Base-by-base conservation (phyloP, 2,888 invertebrate genomes). In the Peribatodes rhomboidaria region DNA sequence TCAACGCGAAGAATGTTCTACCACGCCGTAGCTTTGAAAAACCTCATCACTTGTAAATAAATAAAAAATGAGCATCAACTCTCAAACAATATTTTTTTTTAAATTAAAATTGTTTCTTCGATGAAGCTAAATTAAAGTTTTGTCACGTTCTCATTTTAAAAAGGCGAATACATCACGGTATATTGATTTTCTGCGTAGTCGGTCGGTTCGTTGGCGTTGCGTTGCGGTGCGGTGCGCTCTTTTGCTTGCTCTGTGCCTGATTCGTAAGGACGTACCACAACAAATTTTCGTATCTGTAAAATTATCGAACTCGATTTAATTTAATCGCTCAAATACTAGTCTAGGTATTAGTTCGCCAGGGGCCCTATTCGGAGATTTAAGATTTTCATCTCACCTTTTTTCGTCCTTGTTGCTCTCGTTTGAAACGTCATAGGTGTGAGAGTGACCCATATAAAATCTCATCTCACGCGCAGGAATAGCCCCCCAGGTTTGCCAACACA, bases 131-230 rank as follows among this genome's bases (percentile, higher is more conserved):
- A 88, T 81, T 85, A 89, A 88, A 88, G 86, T 90, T 91, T 92
- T 90, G 90, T 92, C 90, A 92, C 86, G 88, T 92, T 92, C 92
- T 92, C 92, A 92, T 93, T 93, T 92, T 92, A 92, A 92, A 93
- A 90, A 91, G 87, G 84, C 85, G 85, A 89, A 88, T 88, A 88
- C 87, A 90, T 88, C 88, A 89, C 87, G 87, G 87, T 84, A 81
- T 92, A 93, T 92, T 92, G 92, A 93, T 92, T 93, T 92, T 91
- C 88, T 86, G 87, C 84, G 85, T 82, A 84, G 73, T 68, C 79
- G 76, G 79, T 79, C 83, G 82, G 55, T 60, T 54, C 46, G 57
- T 55, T 55, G 31, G 41, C 62, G 56, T 39, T 52, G 50, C 37
- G 55, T 22, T 52, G 56, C 56, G 41, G 39, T 46, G 22, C 50